phyloP scores from a whole-genome alignment of 2,888 invertebrate genomes.

The Pterostichus niger region DNA sequence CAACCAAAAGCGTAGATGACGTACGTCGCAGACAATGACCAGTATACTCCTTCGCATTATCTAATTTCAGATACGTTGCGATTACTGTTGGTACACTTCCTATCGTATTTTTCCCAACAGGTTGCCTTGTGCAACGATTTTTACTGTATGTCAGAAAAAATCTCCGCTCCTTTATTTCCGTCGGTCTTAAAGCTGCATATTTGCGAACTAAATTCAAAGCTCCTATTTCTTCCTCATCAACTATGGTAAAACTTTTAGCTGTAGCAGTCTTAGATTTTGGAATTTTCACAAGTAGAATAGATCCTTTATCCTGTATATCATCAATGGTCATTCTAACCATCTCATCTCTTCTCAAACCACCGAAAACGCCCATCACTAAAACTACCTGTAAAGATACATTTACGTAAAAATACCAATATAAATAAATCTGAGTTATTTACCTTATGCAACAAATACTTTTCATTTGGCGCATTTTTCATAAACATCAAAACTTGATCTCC shows the following conservation, averaged over 20 bases:
- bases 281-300: slow-evolving; percentile 67
- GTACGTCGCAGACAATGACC: slow-evolving; percentile 64
- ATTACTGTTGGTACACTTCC: slow-evolving; percentile 21
- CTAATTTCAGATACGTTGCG: slow-evolving; percentile 59
- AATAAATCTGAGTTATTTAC: slow-evolving; percentile 1
- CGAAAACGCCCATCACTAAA: slow-evolving; percentile 68
- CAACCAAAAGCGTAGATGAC: slow-evolving; percentile 57
- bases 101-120: no score
- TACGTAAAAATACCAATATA: slow-evolving; percentile 12
- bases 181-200: slow-evolving; percentile 56
- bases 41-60: slow-evolving; percentile 31
- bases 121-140: background rate
- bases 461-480: slow-evolving; percentile 27
- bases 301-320: slow-evolving; percentile 23
- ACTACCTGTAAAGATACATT: slow-evolving; percentile 56
- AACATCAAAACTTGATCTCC: slow-evolving; percentile 67
- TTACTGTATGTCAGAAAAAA: slow-evolving; percentile 63
- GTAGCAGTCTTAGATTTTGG: slow-evolving; percentile 63
- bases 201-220: slow-evolving; percentile 49
- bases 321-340: no score
- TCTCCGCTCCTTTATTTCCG: slow-evolving; percentile 27
- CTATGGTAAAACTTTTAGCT: slow-evolving; percentile 68
- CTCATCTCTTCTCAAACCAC: slow-evolving; percentile 68
- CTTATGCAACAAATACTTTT: slow-evolving; percentile 42
- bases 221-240: slow-evolving; percentile 68